These are phyloP conservation scores for Atta colombica DNA, from an alignment of 1,140 invertebrate species.

Conservation along the genomic window DNA sequence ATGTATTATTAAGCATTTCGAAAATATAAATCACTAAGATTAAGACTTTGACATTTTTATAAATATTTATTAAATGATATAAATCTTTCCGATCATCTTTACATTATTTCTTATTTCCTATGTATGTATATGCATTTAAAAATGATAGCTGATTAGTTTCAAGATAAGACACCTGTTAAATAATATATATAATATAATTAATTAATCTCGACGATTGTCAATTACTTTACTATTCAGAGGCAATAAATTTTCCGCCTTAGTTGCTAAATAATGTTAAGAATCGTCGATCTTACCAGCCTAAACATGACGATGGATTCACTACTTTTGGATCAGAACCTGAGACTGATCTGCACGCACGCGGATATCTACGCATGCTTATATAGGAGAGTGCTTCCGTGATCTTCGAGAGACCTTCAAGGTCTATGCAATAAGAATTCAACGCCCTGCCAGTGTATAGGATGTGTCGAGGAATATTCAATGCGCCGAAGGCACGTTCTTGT, in stretches of 20 bases:
- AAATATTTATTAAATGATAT: no score
- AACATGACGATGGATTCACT: constrained; percentile 81
- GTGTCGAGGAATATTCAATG: constrained; percentile 44
- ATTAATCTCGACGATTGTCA: not conserved
- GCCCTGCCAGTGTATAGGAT: constrained; percentile 30
- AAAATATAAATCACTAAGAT: no score
- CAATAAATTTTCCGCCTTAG: not conserved
- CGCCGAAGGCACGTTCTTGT: constrained; percentile 45
- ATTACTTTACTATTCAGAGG: not conserved
- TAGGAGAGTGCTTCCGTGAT: constrained; percentile 77
- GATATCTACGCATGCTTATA: constrained; percentile 78
- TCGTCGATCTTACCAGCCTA: constrained; percentile 78
- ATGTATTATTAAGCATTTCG: no score
- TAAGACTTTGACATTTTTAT: no score
- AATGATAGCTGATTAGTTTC: no score
- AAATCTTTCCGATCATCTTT: no score
- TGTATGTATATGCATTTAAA: no score
- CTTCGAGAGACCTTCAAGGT: constrained; percentile 77
- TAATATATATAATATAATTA: not conserved
- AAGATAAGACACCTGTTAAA: no score
- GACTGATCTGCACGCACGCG: constrained; percentile 80
- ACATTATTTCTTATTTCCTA: no score
- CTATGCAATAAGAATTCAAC: constrained; percentile 35
- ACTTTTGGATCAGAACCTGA: constrained; percentile 84
- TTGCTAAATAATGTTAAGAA: not conserved